These are phyloP conservation scores for Lissonota sp. DNA, from an alignment of 2,888 invertebrate species.

Conservation along the genomic window DNA sequence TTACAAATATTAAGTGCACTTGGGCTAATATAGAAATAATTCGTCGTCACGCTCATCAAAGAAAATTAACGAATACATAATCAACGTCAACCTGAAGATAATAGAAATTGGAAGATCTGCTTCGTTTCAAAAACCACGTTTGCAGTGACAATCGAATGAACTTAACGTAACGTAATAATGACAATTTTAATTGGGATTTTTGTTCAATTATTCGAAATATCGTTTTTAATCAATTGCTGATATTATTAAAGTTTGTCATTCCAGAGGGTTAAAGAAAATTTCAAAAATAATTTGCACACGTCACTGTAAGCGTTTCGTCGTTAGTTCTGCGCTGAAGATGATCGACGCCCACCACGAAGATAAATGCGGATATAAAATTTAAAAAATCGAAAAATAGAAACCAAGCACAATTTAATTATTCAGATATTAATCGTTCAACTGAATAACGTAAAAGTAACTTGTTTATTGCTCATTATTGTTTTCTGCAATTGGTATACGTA, in stretches of 20 bases:
- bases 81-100: conserved; percentile 50
- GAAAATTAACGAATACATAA: conserved; percentile 47
- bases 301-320: not conserved
- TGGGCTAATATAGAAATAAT: not conserved
- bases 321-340: conserved; percentile 52
- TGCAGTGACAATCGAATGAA: conserved; percentile 3
- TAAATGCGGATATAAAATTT: conserved; percentile 26
- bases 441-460: not conserved
- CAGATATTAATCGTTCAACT: not conserved
- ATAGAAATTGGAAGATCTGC: conserved; percentile 2
- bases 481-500: not conserved
- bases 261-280: not conserved
- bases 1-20: conserved; percentile 23
- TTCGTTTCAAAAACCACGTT: not conserved
- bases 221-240: not conserved
- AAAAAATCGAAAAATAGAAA: not conserved
- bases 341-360: conserved; percentile 51
- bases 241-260: not conserved
- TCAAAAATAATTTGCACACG: not conserved
- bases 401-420: not conserved
- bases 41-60: conserved; percentile 44
- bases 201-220: not conserved
- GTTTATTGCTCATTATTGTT: not conserved
- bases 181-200: too few relatives aligned
- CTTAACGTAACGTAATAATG: not conserved